Base-by-base conservation (phyloP, 2,888 invertebrate species). In the Lampropteryx suffumata region DNA sequence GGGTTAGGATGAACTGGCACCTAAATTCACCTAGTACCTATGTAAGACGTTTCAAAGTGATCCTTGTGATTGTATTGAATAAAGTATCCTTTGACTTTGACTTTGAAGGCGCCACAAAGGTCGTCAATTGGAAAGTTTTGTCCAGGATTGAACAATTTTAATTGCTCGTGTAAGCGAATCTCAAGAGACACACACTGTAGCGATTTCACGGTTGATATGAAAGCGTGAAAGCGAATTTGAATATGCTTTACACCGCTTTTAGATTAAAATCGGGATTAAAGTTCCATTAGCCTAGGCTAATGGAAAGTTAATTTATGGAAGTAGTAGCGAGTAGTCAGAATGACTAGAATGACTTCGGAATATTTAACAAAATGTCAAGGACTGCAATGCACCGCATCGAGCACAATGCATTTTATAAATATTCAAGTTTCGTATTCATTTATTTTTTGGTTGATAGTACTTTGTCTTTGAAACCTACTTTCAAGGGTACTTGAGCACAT, bases 291-390 rank as follows among this genome's bases (percentile, higher is more conserved):
- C 50, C 32, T 28, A 46, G 55, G 44, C 35, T 52, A 57, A 50
- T 57, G 53, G 56, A 61, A 59, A 61, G 45, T 46, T 50, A 48
- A 57, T 47, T 55, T 58, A 57, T 56, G 45, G 46, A 50, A 46
- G 39, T 47, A 42, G 49, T 40, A 53, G n/a, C n/a, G n/a, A 41
- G 36, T 24, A 33, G 37, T 7, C 43, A 17, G 30, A 37, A 50
- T 36, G 34, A 50, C 50, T 45, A 26, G 40, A 42, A 51, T 43
- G 29, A 51, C 46, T 47, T 40, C 17, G 37, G 28, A 39, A 45
- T 49, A 29, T 34, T 35, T 17, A 29, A 35, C 30, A 4, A 53
- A 53, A 48, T 53, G 48, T 48, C 52, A 53, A 48, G 52, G 51
- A 43, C 30, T 32, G n/a, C 46, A 40, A 44, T 40, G 35, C 40